A percentile compares a stretch with the other conserved stretches of the same genome.
These are phyloP conservation scores for Epistrophe eligans DNA, from an alignment of 2,888 invertebrate species.

Conservation along the genomic window DNA sequence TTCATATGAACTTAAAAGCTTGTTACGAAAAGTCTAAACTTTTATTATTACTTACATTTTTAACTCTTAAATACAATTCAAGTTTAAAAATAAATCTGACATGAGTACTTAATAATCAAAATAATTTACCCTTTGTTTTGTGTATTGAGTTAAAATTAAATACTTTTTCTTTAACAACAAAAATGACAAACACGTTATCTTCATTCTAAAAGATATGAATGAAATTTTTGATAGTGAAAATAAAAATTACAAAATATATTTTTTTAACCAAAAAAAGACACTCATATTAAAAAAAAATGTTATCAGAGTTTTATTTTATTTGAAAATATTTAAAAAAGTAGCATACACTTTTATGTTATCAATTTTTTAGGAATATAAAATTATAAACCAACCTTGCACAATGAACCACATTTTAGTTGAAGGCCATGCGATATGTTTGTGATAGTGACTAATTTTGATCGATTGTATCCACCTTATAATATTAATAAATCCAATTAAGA, in stretches of 20 bases:
- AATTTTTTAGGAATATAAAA: slow-evolving; percentile 4
- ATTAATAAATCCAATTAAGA: slow-evolving; percentile 33
- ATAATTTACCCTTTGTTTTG: neutral
- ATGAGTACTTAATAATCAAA: neutral
- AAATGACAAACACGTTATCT: neutral
- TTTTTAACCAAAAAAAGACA: neutral
- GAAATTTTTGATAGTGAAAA: slow-evolving; percentile 4
- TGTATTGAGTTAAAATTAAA: neutral
- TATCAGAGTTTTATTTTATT: neutral
- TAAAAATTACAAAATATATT: neutral
- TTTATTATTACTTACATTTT: neutral
- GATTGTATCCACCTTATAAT: slow-evolving; percentile 12
- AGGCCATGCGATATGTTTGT: slow-evolving; percentile 12
- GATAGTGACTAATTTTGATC: slow-evolving; percentile 19
- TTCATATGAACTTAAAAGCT: neutral
- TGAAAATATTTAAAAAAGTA: neutral
- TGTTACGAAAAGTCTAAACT: too few species aligned
- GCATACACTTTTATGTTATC: neutral
- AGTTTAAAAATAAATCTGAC: slow-evolving; percentile 17
- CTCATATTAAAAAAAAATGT: neutral
- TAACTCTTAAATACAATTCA: neutral
- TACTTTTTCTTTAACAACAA: neutral
- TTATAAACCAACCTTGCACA: slow-evolving; percentile 44
- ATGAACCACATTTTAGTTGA: slow-evolving; percentile 33
- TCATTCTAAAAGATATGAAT: slow-evolving; percentile 10